Base-by-base conservation (phyloP, 2,113 vertebrate species). In the Donacobius atricapilla region DNA sequence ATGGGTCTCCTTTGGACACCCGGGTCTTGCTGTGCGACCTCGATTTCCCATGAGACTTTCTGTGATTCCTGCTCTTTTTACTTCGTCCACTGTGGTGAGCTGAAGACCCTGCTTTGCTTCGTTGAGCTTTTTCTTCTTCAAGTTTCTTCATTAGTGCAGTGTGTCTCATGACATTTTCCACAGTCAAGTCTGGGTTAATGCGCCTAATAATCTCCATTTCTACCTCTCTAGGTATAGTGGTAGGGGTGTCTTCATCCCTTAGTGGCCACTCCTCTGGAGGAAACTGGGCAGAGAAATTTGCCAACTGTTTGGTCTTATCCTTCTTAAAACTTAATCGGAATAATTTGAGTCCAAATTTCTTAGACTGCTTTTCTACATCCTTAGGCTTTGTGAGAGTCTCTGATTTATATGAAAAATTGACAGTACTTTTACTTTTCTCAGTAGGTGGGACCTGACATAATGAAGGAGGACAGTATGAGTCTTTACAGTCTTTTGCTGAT, bases 81-180 rank as follows among this genome's bases (percentile, higher is more conserved):
- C 99, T 99, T 58, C 99, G 98, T 27, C 99, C 99, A 9, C 99
- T 99, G 86, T 99, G 99, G 93, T 99, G 99, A 89, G 99, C 99
- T 3, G 99, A 99, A 64, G 98, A 98, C 10, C 98, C 99, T 0
- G 99, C 98, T 98, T 99, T 99, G 96, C 98, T 99, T 66, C 99
- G 97, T 53, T 99, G 99, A 15, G 98, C 99, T 64, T 99, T 99
- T 95, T 99, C 99, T 96, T 99, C 99, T 97, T 99, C 99, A 58
- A 99, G 98, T 69, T 99, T 98, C 97, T 99, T 99, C 99, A 99
- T 99, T 71, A 99, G 99, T 17, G 99, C 99, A 24, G 99, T 99
- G 97, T 99, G 99, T 76, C 99, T 97, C 94, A 99, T 99, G 84
- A 99, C 98, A 53, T 99, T 99, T 96, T 99, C 99, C 94, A 99